phyloP scores from a whole-genome alignment of 2,888 invertebrate genomes.

The Ophion costatus region DNA sequence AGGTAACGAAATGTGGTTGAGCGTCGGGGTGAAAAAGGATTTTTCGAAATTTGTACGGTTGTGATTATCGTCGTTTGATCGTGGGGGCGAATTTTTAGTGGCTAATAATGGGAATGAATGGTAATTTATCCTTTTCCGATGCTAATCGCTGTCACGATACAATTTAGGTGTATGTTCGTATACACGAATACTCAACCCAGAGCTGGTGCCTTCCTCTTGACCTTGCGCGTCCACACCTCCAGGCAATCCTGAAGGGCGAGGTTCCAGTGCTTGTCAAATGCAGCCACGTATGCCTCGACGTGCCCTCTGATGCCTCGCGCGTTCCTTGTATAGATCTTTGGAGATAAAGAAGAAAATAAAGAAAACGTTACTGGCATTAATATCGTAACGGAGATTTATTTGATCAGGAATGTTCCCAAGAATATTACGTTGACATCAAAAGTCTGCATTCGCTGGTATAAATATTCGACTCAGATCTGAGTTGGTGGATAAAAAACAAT shows the following conservation, averaged over 20 bases:
- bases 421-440: too few relatives aligned
- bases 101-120: background rate
- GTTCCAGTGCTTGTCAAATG: conserved; percentile 98
- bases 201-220: conserved; percentile 86
- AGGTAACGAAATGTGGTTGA: too few relatives aligned
- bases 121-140: background rate
- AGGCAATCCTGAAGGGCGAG: conserved; percentile 92
- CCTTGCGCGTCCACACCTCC: conserved; percentile 91
- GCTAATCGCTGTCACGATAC: too few relatives aligned
- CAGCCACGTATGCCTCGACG: conserved; percentile 91
- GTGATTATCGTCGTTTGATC: too few relatives aligned
- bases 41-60: too few relatives aligned
- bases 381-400: too few relatives aligned
- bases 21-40: too few relatives aligned
- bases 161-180: background rate
- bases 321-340: conserved; percentile 90
- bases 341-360: conserved; percentile 9
- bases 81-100: too few relatives aligned
- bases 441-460: too few relatives aligned
- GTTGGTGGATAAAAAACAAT: too few relatives aligned
- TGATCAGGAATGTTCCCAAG: too few relatives aligned
- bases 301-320: conserved; percentile 90
- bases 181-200: conserved; percentile 83
- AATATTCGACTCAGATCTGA: too few relatives aligned
- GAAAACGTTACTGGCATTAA: background rate